phyloP scores from a whole-genome alignment of 2,797 vertebrate species.

The Spheniscus humboldti region DNA sequence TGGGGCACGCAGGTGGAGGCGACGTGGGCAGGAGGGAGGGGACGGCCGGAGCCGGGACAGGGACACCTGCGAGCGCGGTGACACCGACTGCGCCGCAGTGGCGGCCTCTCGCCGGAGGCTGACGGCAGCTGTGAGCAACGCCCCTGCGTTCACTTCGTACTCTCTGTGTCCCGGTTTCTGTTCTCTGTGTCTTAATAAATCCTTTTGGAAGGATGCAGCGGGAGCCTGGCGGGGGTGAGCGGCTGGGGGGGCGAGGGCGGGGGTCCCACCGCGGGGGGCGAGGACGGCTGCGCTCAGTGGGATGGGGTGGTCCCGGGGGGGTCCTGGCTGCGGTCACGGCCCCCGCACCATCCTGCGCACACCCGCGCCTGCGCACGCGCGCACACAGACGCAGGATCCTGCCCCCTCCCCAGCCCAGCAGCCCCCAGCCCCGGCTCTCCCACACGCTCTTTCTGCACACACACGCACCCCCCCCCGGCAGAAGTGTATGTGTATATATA shows the following conservation, averaged over 20 bases:
- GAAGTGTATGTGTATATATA: neutral
- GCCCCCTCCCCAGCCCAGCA: neutral
- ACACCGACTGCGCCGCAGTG: neutral
- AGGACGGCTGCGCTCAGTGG: too few species aligned
- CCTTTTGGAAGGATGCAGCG: constrained; percentile 79
- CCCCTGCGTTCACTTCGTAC: constrained; percentile 85
- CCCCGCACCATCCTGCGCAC: neutral
- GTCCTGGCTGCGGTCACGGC: fast-evolving
- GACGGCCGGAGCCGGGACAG: neutral
- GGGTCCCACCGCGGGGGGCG: fast-evolving
- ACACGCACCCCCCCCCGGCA: neutral
- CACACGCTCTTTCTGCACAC: neutral
- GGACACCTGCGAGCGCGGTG: neutral
- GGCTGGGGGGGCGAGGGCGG: neutral
- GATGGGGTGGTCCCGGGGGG: too few species aligned
- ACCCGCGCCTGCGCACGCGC: fast-evolving
- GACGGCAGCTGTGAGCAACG: constrained; percentile 65
- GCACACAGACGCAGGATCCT: too few species aligned
- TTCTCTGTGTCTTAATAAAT: constrained; percentile 99
- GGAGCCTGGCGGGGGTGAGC: neutral
- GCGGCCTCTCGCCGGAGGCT: constrained; percentile 62
- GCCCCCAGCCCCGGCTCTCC: neutral
- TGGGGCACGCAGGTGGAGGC: neutral
- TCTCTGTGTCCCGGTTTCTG: constrained; percentile 90
- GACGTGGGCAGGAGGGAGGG: neutral